Base-by-base conservation (phyloP, 2,888 invertebrate genomes). In the Synanthedon vespiformis region DNA sequence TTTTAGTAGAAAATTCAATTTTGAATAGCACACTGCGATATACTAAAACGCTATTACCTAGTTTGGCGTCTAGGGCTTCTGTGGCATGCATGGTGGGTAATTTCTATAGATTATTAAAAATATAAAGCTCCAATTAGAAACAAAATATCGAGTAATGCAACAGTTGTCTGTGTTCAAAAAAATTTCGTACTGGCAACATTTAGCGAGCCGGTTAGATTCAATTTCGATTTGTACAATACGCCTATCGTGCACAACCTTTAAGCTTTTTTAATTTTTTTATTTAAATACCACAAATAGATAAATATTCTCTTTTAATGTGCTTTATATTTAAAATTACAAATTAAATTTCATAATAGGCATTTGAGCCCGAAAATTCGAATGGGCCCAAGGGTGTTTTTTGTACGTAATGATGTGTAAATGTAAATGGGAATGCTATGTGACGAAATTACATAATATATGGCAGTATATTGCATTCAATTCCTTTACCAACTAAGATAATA, bases 221-320 rank as follows among this genome's bases (percentile, higher is more conserved):
- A 75, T 80, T 69, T 61, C 59, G 77, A 74, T 77, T 75, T 69
- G 8, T 44, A 44, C n/a, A 68, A 67, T 75, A 77, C 49, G 71
- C 72, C 80, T 86, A 87, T 77, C 78, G 84, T 85, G 86, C 86
- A 87, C 86, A 87, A 87, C 86, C 86, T 77, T 85, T 77, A 34
- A 34, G 34, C 44, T 13, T 44, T 44, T 44, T 44, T 13, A 6
- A 5, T n/a, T 8, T 41, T 14, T 44, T 8, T 44, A 41, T 44
- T 13, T 13, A 44, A 14, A 14, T 44, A 44, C n/a, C n/a, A 44
- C 44, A 13, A 52, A 55, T 55, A 56, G 54, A 58, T 57, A 55
- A 53, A 56, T 57, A 55, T 54, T 59, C 54, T 57, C 52, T 53
- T 50, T 52, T 55, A 53, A 53, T 55, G 59, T 58, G 57, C 57